Evolutionary conservation across 2,113 vertebrate species (phyloP).

Genomic region (Panthera leo): DNA sequence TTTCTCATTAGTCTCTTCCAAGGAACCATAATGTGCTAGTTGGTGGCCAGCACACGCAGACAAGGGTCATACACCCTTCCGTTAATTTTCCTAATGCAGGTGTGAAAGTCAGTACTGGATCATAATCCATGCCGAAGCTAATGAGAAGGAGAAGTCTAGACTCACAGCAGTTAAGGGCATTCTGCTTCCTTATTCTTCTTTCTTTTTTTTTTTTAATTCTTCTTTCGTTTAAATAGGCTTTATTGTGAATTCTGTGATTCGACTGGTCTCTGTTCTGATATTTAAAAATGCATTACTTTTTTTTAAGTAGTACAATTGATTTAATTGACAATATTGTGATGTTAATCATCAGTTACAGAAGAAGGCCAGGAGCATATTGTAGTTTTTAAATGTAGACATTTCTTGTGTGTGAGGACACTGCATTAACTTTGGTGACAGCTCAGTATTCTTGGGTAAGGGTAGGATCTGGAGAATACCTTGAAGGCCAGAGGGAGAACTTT

Average conservation of each 20-base stretch:
- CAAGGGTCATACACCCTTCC: background rate
- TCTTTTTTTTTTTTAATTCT: background rate
- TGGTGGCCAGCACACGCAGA: background rate
- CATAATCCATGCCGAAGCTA: background rate
- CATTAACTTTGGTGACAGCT: background rate
- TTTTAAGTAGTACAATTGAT: background rate
- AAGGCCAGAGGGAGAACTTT: background rate
- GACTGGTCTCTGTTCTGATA: background rate
- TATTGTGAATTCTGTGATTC: background rate
- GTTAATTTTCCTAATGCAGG: conserved; percentile 41
- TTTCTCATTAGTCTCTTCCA: conserved; percentile 55
- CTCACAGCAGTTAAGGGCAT: background rate
- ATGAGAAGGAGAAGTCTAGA: background rate
- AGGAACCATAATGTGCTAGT: background rate
- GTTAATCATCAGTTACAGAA: conserved; percentile 20
- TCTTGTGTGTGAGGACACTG: background rate
- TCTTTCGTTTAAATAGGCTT: background rate
- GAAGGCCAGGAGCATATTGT: background rate
- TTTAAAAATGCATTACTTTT: conserved; percentile 32
- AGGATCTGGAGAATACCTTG: background rate
- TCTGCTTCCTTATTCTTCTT: background rate
- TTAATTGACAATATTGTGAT: background rate
- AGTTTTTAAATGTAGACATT: background rate
- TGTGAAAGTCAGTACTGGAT: background rate
- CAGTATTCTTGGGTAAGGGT: background rate